Percentiles rank a stretch among this genome's conserved stretches.
phyloP scores from a whole-genome alignment of 2,113 vertebrate genomes.

The Nanorana parkeri region DNA sequence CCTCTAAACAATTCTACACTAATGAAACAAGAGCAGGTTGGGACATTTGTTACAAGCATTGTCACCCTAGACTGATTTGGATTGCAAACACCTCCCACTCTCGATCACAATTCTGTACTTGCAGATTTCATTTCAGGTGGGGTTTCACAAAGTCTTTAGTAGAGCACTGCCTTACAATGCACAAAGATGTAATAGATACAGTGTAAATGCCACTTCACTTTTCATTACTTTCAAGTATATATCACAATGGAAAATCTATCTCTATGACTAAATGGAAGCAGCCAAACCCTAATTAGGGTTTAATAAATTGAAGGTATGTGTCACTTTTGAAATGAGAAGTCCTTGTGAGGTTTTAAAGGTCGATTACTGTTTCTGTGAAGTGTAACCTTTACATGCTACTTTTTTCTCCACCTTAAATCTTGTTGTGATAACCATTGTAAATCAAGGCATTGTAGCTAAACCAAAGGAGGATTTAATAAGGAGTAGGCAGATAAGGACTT shows the following conservation, averaged over 20 bases:
- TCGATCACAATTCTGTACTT: no score
- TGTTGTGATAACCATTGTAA: constrained; percentile 26
- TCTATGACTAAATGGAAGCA: constrained; percentile 1
- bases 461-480: constrained; percentile 28
- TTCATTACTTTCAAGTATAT: constrained; percentile 28
- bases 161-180: neutral
- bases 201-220: neutral
- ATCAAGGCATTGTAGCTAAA: constrained; percentile 17
- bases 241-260: constrained; percentile 23
- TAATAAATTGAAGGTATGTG: constrained; percentile 19
- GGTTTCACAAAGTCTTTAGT: neutral
- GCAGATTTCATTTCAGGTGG: no score
- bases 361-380: constrained; percentile 36
- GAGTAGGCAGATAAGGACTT: constrained; percentile 29
- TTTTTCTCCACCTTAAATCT: constrained; percentile 4
- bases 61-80: no score
- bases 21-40: no score
- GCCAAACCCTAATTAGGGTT: constrained; percentile 1
- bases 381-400: constrained; percentile 8
- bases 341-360: constrained; percentile 25
- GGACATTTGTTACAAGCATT: no score
- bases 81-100: no score
- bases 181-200: constrained; percentile 1
- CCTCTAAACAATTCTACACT: no score
- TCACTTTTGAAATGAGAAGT: constrained; percentile 8